phyloP scores from a whole-genome alignment of 1,140 invertebrate species.

The Agrypnia vestita region DNA sequence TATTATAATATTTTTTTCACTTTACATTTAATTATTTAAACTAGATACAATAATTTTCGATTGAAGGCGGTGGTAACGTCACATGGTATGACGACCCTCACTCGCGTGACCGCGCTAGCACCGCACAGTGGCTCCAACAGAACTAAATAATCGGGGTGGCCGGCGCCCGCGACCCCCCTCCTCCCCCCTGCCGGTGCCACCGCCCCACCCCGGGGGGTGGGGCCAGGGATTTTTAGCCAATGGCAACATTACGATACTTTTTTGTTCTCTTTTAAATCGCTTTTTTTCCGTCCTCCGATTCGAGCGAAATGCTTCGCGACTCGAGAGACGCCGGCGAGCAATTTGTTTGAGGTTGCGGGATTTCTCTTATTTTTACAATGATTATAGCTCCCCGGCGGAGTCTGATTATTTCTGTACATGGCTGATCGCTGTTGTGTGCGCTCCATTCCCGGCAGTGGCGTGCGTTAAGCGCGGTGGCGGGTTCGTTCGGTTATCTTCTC shows the following conservation, averaged over 20 bases:
- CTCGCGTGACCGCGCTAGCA: neutral
- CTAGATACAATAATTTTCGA: neutral
- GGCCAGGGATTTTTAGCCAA: constrained; percentile 24
- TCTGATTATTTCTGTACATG: too few relatives aligned
- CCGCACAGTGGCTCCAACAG: neutral
- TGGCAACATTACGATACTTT: constrained; percentile 9
- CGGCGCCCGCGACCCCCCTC: neutral
- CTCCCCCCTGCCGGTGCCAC: neutral
- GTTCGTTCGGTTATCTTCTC: too few relatives aligned
- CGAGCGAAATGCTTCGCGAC: neutral
- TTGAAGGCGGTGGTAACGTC: neutral
- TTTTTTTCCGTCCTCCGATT: neutral
- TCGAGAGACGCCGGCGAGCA: neutral
- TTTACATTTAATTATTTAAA: neutral
- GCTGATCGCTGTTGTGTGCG: too few relatives aligned
- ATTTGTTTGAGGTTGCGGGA: neutral
- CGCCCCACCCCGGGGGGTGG: neutral
- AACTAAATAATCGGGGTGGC: constrained; percentile 8
- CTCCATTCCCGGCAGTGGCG: too few relatives aligned
- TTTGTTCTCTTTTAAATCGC: neutral
- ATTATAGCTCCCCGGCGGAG: too few relatives aligned
- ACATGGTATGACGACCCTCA: neutral
- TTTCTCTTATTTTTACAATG: constrained; percentile 6
- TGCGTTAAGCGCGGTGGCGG: too few relatives aligned
- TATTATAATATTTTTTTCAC: neutral